phyloP scores from a whole-genome alignment of 2,797 vertebrate genomes.

The Phataginus tetradactyla region DNA sequence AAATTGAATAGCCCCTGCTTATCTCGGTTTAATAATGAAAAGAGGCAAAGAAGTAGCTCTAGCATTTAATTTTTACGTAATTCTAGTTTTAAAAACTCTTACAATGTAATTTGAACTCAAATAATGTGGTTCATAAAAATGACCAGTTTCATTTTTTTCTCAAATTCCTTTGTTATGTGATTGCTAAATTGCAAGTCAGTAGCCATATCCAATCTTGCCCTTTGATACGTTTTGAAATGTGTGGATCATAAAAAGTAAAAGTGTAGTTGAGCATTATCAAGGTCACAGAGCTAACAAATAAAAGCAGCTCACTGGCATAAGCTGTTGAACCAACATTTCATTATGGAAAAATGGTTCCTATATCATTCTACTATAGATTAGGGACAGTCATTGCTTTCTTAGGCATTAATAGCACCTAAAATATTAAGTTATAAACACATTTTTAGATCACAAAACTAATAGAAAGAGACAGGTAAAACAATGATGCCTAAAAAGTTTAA shows the following conservation, averaged over 20 bases:
- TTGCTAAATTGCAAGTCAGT: slow-evolving; percentile 57
- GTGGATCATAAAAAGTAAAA: slow-evolving; percentile 25
- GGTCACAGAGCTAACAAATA: slow-evolving; percentile 7
- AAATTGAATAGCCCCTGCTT: slow-evolving; percentile 26
- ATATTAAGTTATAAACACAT: background rate
- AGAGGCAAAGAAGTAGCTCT: slow-evolving; percentile 6
- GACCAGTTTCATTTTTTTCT: slow-evolving; percentile 43
- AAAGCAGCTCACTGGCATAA: background rate
- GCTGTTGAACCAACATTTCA: background rate
- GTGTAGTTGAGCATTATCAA: background rate
- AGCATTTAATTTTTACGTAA: slow-evolving; percentile 54
- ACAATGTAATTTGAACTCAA: slow-evolving; percentile 59
- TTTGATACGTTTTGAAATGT: slow-evolving; percentile 54
- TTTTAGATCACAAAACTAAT: slow-evolving; percentile 9
- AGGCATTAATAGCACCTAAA: background rate
- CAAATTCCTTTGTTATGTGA: slow-evolving; percentile 33
- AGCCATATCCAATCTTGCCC: background rate
- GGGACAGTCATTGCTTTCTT: background rate
- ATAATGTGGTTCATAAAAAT: slow-evolving; percentile 64
- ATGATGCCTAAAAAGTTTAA: background rate
- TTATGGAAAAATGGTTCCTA: background rate
- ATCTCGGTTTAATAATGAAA: slow-evolving; percentile 33
- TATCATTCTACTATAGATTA: background rate
- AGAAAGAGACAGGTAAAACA: slow-evolving; percentile 1
- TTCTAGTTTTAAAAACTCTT: slow-evolving; percentile 47